Evolutionary conservation across 1,140 invertebrate species (phyloP).

Genomic region (Pemphigus obesinymphae): DNA sequence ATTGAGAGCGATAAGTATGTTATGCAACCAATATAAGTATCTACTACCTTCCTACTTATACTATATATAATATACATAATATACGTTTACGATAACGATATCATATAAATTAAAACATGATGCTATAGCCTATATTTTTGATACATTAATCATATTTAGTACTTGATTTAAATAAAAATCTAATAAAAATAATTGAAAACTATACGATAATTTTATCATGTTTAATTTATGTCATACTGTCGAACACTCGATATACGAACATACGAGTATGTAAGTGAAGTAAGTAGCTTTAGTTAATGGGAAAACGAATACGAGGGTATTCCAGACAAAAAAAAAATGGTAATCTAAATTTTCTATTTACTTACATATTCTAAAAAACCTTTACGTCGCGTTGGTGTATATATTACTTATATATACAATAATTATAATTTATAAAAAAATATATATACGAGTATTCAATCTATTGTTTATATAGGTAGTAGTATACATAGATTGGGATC

Average conservation of each 20-base stretch:
- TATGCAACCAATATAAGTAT: too few species aligned
- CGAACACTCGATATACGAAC: not conserved
- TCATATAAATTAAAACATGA: not conserved
- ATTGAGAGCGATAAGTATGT: too few species aligned
- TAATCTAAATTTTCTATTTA: not conserved
- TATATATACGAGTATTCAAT: too few species aligned
- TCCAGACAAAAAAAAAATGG: not conserved
- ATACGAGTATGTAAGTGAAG: too few species aligned
- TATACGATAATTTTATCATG: not conserved
- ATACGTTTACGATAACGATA: not conserved
- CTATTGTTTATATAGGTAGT: too few species aligned
- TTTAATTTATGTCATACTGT: conserved; percentile 9
- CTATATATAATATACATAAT: too few species aligned
- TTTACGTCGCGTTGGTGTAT: not conserved
- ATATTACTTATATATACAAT: not conserved
- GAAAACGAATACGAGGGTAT: not conserved
- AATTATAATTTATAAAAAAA: too few species aligned
- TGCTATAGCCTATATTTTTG: not conserved
- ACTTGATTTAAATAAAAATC: conserved; percentile 1
- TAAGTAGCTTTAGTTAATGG: not conserved
- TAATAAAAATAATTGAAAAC: not conserved
- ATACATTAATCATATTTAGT: not conserved
- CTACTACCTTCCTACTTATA: too few species aligned
- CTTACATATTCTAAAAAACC: not conserved
- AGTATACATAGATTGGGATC: too few species aligned